Conservation (phyloP, 92 coral and sea anemone species). For the Hydrozoanthus gracilis region DNA sequence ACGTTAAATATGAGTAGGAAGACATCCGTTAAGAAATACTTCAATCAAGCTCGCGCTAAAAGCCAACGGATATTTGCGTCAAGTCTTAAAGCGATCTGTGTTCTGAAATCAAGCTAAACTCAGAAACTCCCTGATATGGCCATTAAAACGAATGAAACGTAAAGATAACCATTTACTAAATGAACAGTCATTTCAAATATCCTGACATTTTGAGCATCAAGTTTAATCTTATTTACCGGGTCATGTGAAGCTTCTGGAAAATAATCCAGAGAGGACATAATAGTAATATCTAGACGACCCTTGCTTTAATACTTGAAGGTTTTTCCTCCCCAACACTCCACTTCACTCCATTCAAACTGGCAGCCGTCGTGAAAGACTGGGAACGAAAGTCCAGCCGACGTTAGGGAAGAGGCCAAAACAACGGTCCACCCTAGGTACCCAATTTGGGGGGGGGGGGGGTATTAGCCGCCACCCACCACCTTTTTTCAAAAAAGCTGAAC, state of each 20-base stretch:
- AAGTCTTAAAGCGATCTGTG: not conserved
- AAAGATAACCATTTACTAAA: not conserved
- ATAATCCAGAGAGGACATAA: too few relatives aligned
- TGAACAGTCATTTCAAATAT: not conserved
- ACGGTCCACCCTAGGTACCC: too few relatives aligned
- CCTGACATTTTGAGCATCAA: not conserved
- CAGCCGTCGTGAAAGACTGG: too few relatives aligned
- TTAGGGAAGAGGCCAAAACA: too few relatives aligned
- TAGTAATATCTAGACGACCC: too few relatives aligned
- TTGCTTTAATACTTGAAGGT: too few relatives aligned
- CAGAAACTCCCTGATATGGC: not conserved
- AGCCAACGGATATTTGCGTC: not conserved
- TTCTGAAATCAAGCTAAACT: not conserved
- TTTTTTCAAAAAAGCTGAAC: too few relatives aligned
- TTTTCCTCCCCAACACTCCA: too few relatives aligned
- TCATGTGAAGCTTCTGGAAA: not conserved
- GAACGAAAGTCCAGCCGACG: too few relatives aligned
- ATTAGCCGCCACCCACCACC: too few relatives aligned
- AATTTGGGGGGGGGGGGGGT: too few relatives aligned
- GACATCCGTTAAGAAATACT: not conserved
- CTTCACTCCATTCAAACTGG: too few relatives aligned
- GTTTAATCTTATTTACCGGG: not conserved
- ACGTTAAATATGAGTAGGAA: not conserved
- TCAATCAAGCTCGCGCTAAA: not conserved
- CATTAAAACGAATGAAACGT: not conserved